Percentiles rank a stretch among this genome's conserved stretches.
Conservation (phyloP, 2,888 invertebrate genomes). For the Aelia acuminata region DNA sequence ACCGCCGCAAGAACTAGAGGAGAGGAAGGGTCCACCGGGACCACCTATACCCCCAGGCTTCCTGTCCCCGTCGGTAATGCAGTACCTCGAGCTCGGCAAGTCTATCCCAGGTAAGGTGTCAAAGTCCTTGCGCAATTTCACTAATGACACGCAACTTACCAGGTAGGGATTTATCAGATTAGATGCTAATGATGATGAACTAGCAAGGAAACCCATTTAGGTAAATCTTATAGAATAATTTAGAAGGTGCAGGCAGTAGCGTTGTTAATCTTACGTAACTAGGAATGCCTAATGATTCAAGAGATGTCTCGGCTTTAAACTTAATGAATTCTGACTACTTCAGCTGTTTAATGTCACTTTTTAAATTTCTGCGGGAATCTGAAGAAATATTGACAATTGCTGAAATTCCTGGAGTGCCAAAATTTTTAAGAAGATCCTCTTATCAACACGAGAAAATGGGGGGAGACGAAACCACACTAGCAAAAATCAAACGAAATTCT, state of each 20-base stretch:
- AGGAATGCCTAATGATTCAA: not conserved
- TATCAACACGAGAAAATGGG: too few species aligned
- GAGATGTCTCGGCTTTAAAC: not conserved
- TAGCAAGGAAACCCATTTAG: not conserved
- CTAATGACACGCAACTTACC: not conserved
- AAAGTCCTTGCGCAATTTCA: not conserved
- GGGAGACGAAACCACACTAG: too few species aligned
- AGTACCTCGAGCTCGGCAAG: slow-evolving; percentile 89
- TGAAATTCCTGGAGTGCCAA: not conserved
- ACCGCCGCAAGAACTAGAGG: slow-evolving; percentile 70
- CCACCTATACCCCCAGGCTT: slow-evolving; percentile 81
- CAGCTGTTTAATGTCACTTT: not conserved
- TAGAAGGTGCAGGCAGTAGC: not conserved
- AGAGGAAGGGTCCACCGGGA: slow-evolving; percentile 71
- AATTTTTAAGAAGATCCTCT: too few species aligned
- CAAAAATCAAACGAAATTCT: too few species aligned
- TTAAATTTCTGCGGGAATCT: not conserved
- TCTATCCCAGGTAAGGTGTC: slow-evolving; percentile 85
- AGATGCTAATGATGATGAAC: slow-evolving; percentile 1
- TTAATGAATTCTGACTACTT: not conserved
- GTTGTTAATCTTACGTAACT: not conserved
- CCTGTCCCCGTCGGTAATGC: slow-evolving; percentile 86
- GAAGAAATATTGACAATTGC: not conserved
- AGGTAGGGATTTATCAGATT: not conserved
- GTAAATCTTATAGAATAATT: not conserved